Evolutionary conservation across 2,113 vertebrate genomes (phyloP).

Genomic region (Cromileptes altivelis): DNA sequence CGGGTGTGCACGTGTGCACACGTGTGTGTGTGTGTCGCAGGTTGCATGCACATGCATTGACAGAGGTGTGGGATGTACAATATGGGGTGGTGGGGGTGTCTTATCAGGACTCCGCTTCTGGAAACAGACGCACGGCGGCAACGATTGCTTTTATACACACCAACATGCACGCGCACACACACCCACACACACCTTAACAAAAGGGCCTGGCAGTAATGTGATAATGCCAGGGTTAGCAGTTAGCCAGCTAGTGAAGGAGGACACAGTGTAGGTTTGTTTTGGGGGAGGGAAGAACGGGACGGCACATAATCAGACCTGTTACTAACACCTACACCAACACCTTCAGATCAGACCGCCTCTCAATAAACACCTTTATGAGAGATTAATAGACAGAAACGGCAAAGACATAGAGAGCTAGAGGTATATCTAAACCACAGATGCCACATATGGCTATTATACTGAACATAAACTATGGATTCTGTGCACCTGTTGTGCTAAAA

Average conservation of each 20-base stretch:
- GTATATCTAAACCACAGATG: background rate
- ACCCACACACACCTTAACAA: slow-evolving; percentile 72
- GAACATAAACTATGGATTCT: background rate
- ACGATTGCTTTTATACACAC: slow-evolving; percentile 94
- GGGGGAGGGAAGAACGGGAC: slow-evolving; percentile 35
- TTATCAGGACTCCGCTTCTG: slow-evolving; percentile 99
- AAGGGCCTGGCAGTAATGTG: slow-evolving; percentile 96
- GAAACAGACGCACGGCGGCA: slow-evolving; percentile 95
- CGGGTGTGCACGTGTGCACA: slow-evolving; percentile 88
- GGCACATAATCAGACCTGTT: slow-evolving; percentile 39
- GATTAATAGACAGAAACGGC: slow-evolving; percentile 17
- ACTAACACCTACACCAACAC: slow-evolving; percentile 15
- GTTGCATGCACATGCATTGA: slow-evolving; percentile 79
- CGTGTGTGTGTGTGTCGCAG: slow-evolving; percentile 59
- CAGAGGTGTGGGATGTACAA: slow-evolving; percentile 82
- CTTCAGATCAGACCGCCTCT: slow-evolving; percentile 19
- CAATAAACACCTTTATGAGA: slow-evolving; percentile 17
- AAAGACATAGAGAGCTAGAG: background rate
- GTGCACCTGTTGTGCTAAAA: background rate
- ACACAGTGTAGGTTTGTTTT: slow-evolving; percentile 92
- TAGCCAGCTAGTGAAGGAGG: slow-evolving; percentile 85
- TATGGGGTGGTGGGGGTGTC: slow-evolving; percentile 83
- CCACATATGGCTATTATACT: background rate
- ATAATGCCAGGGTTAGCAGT: slow-evolving; percentile 95
- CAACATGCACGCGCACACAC: slow-evolving; percentile 24